Percentiles rank a stretch among this genome's conserved stretches.
Evolutionary conservation across 2,888 invertebrate genomes (phyloP).

Genomic region (Cerastoderma edule): DNA sequence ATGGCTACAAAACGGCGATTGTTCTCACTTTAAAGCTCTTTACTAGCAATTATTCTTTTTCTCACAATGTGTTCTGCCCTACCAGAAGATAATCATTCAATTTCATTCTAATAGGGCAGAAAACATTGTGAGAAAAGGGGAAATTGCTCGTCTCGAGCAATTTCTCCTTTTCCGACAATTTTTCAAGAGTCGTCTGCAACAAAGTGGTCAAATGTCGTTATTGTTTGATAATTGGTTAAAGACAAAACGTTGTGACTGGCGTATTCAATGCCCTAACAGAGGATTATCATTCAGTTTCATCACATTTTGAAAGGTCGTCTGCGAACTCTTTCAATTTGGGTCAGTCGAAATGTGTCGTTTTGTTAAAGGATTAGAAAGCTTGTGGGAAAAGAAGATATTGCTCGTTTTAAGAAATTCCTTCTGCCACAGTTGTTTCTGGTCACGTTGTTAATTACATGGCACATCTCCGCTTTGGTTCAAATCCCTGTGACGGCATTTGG

Average conservation of each 20-base stretch:
- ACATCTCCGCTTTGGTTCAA: no score
- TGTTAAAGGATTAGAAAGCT: neutral
- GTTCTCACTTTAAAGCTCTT: neutral
- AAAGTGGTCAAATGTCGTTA: neutral
- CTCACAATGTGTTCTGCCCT: no score
- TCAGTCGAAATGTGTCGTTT: neutral
- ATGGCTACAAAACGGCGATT: neutral
- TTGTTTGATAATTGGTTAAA: neutral
- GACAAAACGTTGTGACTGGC: neutral
- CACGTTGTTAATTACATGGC: no score
- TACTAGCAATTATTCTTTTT: neutral
- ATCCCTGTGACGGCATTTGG: no score
- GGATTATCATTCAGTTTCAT: neutral
- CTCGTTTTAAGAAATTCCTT: no score
- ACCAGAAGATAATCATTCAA: no score
- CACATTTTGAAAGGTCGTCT: neutral
- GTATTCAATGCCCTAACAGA: neutral
- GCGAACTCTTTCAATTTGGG: neutral
- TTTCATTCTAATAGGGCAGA: neutral
- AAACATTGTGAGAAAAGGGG: neutral
- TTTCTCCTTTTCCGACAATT: conserved; percentile 7
- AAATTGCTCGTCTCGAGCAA: neutral
- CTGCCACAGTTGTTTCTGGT: no score
- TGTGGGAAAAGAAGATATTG: no score
- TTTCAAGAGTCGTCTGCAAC: neutral